Evolutionary conservation across 2,888 invertebrate species (phyloP).

Genomic region (Slavum lentiscoides): DNA sequence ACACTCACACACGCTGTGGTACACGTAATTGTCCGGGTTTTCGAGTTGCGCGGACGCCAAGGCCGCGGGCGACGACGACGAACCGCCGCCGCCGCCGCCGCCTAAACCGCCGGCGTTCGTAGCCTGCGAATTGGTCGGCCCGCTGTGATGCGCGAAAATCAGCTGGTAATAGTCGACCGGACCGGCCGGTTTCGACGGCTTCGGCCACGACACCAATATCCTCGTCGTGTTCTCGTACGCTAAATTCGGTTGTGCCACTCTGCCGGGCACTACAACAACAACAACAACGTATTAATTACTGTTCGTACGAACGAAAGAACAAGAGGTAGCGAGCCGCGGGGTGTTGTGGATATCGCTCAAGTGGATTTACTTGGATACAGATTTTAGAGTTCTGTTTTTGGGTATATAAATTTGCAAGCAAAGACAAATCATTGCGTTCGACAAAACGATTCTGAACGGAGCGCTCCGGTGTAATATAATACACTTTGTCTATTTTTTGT

Average conservation of each 20-base stretch:
- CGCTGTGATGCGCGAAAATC: constrained; percentile 41
- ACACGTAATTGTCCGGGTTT: neutral
- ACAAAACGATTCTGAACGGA: too few species aligned
- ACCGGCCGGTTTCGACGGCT: constrained; percentile 64
- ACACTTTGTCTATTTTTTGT: too few species aligned
- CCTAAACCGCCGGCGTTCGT: constrained; percentile 56
- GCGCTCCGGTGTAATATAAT: too few species aligned
- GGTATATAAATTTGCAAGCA: too few species aligned
- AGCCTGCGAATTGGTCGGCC: constrained; percentile 54
- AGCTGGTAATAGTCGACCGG: constrained; percentile 67
- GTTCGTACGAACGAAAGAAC: too few species aligned
- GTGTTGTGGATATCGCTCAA: too few species aligned
- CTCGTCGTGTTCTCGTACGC: constrained; percentile 62
- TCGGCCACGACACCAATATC: constrained; percentile 63
- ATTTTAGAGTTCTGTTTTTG: too few species aligned
- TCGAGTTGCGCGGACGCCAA: neutral
- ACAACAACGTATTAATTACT: too few species aligned
- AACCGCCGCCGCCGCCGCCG: neutral
- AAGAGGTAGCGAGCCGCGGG: too few species aligned
- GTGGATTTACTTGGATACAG: too few species aligned
- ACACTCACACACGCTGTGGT: constrained; percentile 19
- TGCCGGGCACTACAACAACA: constrained; percentile 56
- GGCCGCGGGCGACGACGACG: neutral
- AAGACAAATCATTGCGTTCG: too few species aligned
- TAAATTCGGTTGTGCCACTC: constrained; percentile 59